A percentile compares a stretch with the other conserved stretches of the same genome.
Evolutionary conservation across 2,113 vertebrate species (phyloP).

Genomic region (Rhea americana): DNA sequence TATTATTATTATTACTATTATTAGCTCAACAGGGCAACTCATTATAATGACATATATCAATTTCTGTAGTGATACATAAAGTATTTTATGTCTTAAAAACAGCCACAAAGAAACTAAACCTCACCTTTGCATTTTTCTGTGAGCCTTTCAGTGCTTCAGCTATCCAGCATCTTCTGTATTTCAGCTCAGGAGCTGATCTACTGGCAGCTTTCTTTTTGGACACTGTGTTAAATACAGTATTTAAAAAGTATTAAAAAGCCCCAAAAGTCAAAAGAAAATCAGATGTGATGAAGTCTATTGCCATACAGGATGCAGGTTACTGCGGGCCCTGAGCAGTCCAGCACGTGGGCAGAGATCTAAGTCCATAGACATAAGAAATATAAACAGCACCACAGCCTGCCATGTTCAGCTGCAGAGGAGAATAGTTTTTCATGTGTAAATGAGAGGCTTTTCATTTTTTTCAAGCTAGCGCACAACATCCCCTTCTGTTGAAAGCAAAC

Average conservation of each 20-base stretch:
- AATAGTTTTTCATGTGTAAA: conserved; percentile 42
- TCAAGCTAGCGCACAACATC: conserved; percentile 18
- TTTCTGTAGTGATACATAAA: conserved; percentile 4
- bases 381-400: background rate
- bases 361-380: background rate
- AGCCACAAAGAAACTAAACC: background rate
- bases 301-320: conserved; percentile 28
- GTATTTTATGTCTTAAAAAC: conserved; percentile 4
- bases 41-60: conserved; percentile 42
- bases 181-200: conserved; percentile 9
- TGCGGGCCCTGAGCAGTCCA: conserved; percentile 29
- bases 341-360: conserved; percentile 46
- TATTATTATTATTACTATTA: conserved; percentile 8
- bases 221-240: conserved; percentile 2
- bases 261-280: background rate
- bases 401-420: background rate
- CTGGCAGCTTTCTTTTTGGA: background rate
- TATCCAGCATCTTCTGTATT: conserved; percentile 4
- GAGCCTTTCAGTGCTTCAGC: background rate
- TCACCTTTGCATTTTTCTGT: background rate
- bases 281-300: background rate
- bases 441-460: conserved; percentile 56
- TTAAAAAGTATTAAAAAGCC: background rate
- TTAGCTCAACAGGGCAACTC: conserved; percentile 11
- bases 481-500: conserved; percentile 51